Base-by-base conservation (phyloP, 1,140 invertebrate genomes). In the Theocolax elegans region DNA sequence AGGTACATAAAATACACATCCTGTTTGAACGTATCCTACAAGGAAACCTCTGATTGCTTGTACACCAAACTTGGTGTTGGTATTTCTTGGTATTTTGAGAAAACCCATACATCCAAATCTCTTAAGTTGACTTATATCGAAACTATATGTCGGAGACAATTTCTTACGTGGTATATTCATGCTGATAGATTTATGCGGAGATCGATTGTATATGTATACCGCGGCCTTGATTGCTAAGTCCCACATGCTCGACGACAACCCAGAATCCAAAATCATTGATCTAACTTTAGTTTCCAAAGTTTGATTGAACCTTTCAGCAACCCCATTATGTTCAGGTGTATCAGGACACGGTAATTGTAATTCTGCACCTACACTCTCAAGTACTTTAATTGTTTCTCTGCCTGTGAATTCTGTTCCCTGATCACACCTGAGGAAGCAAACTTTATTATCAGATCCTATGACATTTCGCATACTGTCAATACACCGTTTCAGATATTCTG, bases 151-250 rank as follows among this genome's bases (percentile, higher is more conserved):
- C 2, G 70, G 51, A 15, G 58, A 49, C 21, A 67, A 56, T 17
- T 19, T 35, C 19, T 68, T 59, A 3, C 67, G 35, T 19, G 64
- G 65, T 35, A 42, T 23, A 7, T 53, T 19, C 19, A 54, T 54
- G 10, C 46, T 29, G 8, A 54, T 72, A 44, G 40, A 13, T 21
- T 63, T 66, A 29, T 73, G 59, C 21, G 75, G 71, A 13, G 60
- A 53, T 10, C 76, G 54, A 60, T 83, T 83, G 54, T 73, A 69
- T 25, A 42, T 46, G 23, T 83, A 78, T 9, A 71, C 74, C 0
- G 80, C 81, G 23, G 75, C 77, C 10, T 59, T n/a, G 3, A 76
- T 51, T 23, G 80, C 78, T 49, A 81, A 77, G 15, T 76, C 76
- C 81, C 82, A 85, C 71, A 77, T 74, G 15, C 42, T 71, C 21